Base-by-base conservation (phyloP, 2,888 invertebrate species). In the Chrysolina oricalcia region DNA sequence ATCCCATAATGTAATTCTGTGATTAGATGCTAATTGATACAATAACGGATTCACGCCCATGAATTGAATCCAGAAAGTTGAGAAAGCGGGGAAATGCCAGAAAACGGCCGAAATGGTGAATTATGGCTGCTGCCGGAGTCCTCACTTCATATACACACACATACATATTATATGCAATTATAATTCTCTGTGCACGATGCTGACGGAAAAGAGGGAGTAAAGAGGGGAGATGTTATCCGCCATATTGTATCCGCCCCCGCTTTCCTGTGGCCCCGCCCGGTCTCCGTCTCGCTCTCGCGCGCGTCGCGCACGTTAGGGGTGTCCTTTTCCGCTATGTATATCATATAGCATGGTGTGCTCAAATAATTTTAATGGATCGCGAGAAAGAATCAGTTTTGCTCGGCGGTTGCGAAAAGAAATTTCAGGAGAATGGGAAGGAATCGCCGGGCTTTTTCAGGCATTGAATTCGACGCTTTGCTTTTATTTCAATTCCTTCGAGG, bases 241-340 rank as follows among this genome's bases (percentile, higher is more conserved):
- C 88, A 88, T 88, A 88, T 88, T 88, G 88, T 88, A 87, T 83
- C 88, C 88, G 88, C 88, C 88, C 88, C 87, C 88, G 87, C 87
- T 81, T 83, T 79, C 77, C 80, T 82, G 83, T 86, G 86, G 78
- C 81, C 80, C 77, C 81, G 79, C 86, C 87, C 88, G 88, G 86
- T 87, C 82, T 83, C 80, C 79, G 72, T 81, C 80, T 81, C 79
- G 85, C 85, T 87, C 83, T 66, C 77, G 85, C 82, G 72, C 78
- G 79, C 85, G 69, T 76, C 70, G 70, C 73, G 74, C 78, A 82
- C 83, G 79, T 76, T 83, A 84, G 78, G 78, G 80, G 74, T 76
- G 78, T 86, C 84, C 81, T 78, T 82, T 85, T 82, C 80, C 80
- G 74, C 85, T 87, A 87, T 87, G 87, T 87, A 87, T 87, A 87